Evolutionary conservation across 2,113 vertebrate species (phyloP).

Genomic region (Echinops telfairi): DNA sequence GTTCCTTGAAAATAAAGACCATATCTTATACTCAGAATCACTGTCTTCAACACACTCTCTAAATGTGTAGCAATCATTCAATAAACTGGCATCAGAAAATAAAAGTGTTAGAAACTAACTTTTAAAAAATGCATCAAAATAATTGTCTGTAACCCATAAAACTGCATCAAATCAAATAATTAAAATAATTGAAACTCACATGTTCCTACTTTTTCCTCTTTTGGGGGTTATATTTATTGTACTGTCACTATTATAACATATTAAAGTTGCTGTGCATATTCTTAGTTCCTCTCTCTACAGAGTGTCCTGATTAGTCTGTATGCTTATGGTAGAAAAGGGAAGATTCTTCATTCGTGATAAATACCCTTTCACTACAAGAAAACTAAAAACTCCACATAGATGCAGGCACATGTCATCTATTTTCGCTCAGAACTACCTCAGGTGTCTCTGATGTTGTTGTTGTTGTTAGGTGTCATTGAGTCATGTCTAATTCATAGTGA

Average conservation of each 20-base stretch:
- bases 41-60: not conserved
- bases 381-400: not conserved
- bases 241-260: not conserved
- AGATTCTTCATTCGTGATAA: not conserved
- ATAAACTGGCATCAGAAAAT: not conserved
- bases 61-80: not conserved
- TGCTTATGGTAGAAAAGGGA: not conserved
- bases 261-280: not conserved
- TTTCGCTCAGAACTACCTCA: not conserved
- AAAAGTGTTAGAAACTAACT: not conserved
- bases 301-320: not conserved
- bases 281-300: not conserved
- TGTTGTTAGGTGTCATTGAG: no score
- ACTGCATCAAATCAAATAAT: not conserved
- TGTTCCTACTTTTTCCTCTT: not conserved
- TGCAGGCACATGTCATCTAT: not conserved
- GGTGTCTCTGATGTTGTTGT: not conserved
- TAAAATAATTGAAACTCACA: not conserved
- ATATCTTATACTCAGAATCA: not conserved
- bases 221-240: not conserved
- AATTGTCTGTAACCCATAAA: not conserved
- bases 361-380: not conserved
- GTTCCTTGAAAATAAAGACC: conserved; percentile 30
- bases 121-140: not conserved
- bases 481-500: no score